Evolutionary conservation across 2,113 vertebrate species (phyloP).

Genomic region (Talpa occidentalis): DNA sequence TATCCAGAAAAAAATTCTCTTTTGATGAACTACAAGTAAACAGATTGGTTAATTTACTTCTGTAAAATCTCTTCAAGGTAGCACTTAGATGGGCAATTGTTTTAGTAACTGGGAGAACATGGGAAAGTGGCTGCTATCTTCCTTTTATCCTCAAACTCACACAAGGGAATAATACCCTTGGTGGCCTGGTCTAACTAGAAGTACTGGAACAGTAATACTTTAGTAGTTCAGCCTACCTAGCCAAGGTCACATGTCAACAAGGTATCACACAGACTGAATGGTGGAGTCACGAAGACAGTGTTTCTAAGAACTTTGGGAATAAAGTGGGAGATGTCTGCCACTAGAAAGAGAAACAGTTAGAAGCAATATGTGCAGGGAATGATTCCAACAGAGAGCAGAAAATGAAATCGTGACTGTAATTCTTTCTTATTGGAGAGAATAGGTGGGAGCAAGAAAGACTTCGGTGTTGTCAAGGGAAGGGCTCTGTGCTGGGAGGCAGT

Average conservation of each 20-base stretch:
- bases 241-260: not conserved
- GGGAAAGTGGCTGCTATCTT: not conserved
- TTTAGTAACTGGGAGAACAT: not conserved
- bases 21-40: not conserved
- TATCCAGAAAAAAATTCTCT: not conserved
- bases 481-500: not conserved
- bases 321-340: not conserved
- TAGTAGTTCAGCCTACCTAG: not conserved
- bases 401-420: not conserved
- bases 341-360: not conserved
- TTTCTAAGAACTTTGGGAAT: not conserved
- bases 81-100: not conserved
- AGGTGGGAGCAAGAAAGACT: not conserved
- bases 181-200: not conserved
- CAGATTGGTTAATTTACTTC: not conserved
- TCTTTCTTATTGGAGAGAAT: not conserved
- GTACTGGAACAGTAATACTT: not conserved
- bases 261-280: not conserved
- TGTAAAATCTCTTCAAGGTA: not conserved
- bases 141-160: not conserved
- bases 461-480: not conserved
- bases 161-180: not conserved
- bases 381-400: not conserved
- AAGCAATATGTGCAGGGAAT: not conserved
- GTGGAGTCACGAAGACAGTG: not conserved